A percentile compares a stretch with the other conserved stretches of the same genome.
phyloP scores from a whole-genome alignment of 2,113 vertebrate genomes.

The Corvus hawaiiensis region DNA sequence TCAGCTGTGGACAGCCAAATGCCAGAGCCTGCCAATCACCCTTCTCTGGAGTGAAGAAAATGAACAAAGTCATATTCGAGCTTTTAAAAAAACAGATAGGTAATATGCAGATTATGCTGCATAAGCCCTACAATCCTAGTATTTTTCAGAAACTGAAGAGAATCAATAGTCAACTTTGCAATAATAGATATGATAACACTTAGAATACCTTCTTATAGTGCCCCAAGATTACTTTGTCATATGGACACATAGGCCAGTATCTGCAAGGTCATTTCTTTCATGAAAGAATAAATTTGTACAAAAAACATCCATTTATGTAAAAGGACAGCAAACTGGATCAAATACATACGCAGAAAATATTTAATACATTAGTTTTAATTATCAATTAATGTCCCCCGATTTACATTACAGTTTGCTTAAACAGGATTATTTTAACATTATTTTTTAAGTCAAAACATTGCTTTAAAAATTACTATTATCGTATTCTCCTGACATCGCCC shows the following conservation, averaged over 20 bases:
- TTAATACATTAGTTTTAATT: neutral
- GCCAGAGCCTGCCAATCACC: conserved; percentile 23
- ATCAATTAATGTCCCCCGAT: neutral
- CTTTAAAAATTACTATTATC: neutral
- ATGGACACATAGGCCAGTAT: neutral
- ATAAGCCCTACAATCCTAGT: neutral
- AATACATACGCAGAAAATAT: neutral
- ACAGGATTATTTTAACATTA: neutral
- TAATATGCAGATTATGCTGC: neutral
- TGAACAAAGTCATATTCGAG: neutral
- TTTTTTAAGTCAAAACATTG: conserved; percentile 23
- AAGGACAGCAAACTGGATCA: neutral
- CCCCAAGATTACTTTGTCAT: neutral
- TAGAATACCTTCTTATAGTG: accelerated
- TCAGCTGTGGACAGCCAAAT: neutral
- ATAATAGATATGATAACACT: neutral
- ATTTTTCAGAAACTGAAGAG: neutral
- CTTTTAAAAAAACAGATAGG: neutral
- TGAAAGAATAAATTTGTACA: neutral
- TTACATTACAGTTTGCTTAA: neutral
- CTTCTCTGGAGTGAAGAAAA: neutral
- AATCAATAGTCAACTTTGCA: neutral
- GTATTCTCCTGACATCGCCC: neutral
- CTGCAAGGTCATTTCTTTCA: neutral
- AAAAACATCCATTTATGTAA: neutral